phyloP scores from a whole-genome alignment of 2,888 invertebrate species.

The Philonicus albiceps region DNA sequence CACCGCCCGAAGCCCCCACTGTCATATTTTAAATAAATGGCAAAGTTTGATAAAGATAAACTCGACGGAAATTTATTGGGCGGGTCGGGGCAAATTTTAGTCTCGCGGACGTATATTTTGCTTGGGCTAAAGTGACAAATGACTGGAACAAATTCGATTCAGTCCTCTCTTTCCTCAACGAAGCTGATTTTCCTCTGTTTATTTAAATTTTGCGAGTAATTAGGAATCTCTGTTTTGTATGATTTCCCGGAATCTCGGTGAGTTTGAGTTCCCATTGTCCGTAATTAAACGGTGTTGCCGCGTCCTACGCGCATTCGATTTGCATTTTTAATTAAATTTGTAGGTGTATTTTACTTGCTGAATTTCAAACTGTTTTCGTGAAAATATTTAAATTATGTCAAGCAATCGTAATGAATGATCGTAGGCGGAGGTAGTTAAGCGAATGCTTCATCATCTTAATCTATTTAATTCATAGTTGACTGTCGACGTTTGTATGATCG shows the following conservation, averaged over 20 bases:
- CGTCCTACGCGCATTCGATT: not conserved
- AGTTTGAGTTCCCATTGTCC: not conserved
- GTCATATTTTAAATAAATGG: conserved; percentile 34
- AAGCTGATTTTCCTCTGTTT: not conserved
- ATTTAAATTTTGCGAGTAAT: not conserved
- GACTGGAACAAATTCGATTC: conserved; percentile 29
- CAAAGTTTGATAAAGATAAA: conserved; percentile 31
- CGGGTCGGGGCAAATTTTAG: not conserved
- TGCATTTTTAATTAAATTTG: not conserved
- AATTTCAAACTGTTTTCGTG: not conserved
- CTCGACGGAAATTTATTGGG: conserved; percentile 17
- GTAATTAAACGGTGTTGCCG: not conserved
- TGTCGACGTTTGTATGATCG: not conserved
- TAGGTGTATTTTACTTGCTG: not conserved
- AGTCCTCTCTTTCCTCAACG: not conserved
- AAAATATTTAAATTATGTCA: not conserved
- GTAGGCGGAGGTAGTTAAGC: not conserved
- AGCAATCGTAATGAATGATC: not conserved
- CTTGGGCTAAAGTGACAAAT: conserved; percentile 4
- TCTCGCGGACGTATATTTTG: not conserved
- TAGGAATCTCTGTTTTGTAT: not conserved
- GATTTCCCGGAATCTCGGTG: not conserved
- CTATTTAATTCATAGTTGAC: not conserved
- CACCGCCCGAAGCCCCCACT: not conserved
- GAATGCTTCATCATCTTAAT: not conserved